phyloP scores from a whole-genome alignment of 1,140 invertebrate genomes.

The Papilio xuthus region DNA sequence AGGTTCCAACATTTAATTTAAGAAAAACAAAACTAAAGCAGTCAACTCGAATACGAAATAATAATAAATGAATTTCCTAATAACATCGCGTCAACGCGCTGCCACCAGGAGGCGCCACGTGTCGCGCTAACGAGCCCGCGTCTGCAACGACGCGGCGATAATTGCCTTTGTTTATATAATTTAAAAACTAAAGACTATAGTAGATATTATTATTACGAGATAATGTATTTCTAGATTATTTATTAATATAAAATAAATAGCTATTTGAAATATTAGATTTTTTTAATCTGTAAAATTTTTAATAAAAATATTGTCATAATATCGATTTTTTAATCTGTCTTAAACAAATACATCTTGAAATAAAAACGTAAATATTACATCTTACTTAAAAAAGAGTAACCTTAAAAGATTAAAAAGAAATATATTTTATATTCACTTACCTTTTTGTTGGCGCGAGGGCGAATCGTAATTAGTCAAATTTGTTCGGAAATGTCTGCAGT shows the following conservation, averaged over 20 bases:
- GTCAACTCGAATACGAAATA: not conserved
- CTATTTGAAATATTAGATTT: too few species aligned
- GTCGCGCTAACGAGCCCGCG: slow-evolving; percentile 29
- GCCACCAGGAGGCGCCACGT: slow-evolving; percentile 25
- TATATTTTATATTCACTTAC: slow-evolving; percentile 9
- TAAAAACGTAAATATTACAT: not conserved
- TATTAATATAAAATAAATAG: too few species aligned
- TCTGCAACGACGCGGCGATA: not conserved
- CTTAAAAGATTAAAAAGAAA: slow-evolving; percentile 11
- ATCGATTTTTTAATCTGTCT: too few species aligned
- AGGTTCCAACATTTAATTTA: too few species aligned
- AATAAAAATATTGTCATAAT: too few species aligned
- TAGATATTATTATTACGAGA: not conserved
- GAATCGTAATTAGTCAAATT: slow-evolving; percentile 4
- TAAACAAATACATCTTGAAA: too few species aligned
- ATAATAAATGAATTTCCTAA: not conserved
- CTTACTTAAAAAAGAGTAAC: not conserved
- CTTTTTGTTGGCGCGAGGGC: not conserved
- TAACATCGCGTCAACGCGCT: not conserved
- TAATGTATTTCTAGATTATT: not conserved
- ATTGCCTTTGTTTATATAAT: slow-evolving; percentile 28
- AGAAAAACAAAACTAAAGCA: not conserved
- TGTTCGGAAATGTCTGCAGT: slow-evolving; percentile 2
- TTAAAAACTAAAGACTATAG: not conserved
- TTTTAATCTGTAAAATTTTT: too few species aligned